phyloP scores from a whole-genome alignment of 2,888 invertebrate genomes.

The Pseudococcus longispinus region DNA sequence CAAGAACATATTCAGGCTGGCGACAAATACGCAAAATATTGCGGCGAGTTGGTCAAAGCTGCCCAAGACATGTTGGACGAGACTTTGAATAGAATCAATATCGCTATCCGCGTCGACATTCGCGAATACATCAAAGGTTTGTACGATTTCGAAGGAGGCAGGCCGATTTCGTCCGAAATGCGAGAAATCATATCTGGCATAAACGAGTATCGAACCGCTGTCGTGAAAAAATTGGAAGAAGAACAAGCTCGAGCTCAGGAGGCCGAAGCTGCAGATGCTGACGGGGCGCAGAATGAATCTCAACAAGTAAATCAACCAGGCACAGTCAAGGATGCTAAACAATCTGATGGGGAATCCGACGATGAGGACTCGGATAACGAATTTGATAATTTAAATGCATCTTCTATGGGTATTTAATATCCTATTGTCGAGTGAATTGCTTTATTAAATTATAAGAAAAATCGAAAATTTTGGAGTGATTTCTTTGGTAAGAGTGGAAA shows the following conservation, averaged over 20 bases:
- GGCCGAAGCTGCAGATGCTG: background rate
- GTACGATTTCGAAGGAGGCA: background rate
- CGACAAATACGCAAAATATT: background rate
- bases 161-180: background rate
- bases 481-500: too few species aligned
- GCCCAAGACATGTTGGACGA: background rate
- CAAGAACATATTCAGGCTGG: background rate
- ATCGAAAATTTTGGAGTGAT: too few species aligned
- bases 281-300: too few species aligned
- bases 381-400: too few species aligned
- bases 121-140: background rate
- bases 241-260: background rate
- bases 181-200: background rate
- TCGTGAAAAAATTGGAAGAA: background rate
- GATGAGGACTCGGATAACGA: too few species aligned
- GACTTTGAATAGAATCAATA: background rate
- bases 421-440: too few species aligned
- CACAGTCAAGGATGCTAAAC: too few species aligned
- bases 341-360: too few species aligned
- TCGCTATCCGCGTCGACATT: background rate
- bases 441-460: too few species aligned
- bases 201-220: background rate
- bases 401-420: too few species aligned
- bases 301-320: too few species aligned
- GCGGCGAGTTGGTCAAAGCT: background rate